Base-by-base conservation (phyloP, 1,140 invertebrate species). In the Drosophila rufa region DNA sequence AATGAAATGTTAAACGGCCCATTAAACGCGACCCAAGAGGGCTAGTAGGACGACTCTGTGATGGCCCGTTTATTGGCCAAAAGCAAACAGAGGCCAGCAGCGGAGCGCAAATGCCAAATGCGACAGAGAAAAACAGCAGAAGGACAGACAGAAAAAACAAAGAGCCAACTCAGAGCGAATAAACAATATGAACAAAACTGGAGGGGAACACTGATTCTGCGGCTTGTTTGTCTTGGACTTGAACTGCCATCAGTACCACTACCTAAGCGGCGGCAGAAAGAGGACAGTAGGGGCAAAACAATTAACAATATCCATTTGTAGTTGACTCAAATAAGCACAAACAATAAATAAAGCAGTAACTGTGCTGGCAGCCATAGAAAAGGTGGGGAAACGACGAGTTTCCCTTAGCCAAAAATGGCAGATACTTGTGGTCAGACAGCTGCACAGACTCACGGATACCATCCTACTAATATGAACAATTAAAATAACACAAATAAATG, bases 301-400 rank as follows among this genome's bases (percentile, higher is more conserved):
- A 87, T 87, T 87, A 87, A 87, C 83, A 87, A 87, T 87, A 84
- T 87, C 80, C 83, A 80, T 82, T 86, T 80, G 79, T 87, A 87
- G 87, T 87, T 87, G 84, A 87, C 84, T 87, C 84, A 87, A 87
- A 87, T 87, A 66, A 82, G 84, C 73, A 84, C 83, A 87, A 87
- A 87, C 83, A 87, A 87, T 87, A 80, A 87, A 87, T 87, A 87
- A 87, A 87, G 75, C 82, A 87, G 83, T 68, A 83, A 87, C 77
- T 61, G 79, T 51, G 61, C 56, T 55, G 67, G 53, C n/a, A 58
- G 60, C 42, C 45, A 33, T 12, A 42, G 30, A 43, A 40, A 60
- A 7, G 46, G 22, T 1, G 65, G 65, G 33, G 55, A 73, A 83
- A 84, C 65, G 69, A 73, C 75, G 75, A 75, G 66, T 38, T 45